Conservation (phyloP, 2,888 invertebrate species). For the Microctonus aethiopoides region DNA sequence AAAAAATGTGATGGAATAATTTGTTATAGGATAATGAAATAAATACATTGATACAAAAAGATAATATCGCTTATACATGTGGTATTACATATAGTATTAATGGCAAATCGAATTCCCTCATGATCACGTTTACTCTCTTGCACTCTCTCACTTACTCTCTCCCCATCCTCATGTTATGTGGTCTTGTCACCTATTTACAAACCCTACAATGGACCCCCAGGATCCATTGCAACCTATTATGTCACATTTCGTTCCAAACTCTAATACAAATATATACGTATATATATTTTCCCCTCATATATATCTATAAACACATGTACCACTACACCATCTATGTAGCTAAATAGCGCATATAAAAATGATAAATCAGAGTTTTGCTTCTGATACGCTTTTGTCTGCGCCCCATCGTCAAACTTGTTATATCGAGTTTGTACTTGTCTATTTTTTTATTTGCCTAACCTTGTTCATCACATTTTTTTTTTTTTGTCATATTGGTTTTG, state of each 20-base stretch:
- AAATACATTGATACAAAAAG: constrained; percentile 4
- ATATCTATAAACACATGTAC: neutral
- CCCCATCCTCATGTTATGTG: constrained; percentile 46
- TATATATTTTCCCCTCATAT: too few relatives aligned
- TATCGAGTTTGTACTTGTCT: constrained; percentile 30
- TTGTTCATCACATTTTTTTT: constrained; percentile 38
- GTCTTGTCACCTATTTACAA: constrained; percentile 63
- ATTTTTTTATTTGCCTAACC: constrained; percentile 38
- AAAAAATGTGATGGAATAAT: neutral
- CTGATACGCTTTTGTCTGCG: constrained; percentile 46
- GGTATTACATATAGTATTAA: constrained; percentile 41
- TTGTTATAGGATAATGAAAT: too few relatives aligned
- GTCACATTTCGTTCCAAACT: constrained; percentile 64
- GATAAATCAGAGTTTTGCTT: constrained; percentile 66
- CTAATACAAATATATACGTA: constrained; percentile 66
- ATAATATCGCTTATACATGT: constrained; percentile 21
- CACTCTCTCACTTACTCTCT: constrained; percentile 30
- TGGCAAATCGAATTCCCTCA: constrained; percentile 44
- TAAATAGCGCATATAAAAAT: constrained; percentile 42
- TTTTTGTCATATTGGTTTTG: neutral
- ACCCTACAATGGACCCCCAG: constrained; percentile 61
- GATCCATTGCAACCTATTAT: constrained; percentile 64
- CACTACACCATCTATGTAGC: constrained; percentile 18
- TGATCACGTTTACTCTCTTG: constrained; percentile 19
- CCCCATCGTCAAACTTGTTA: constrained; percentile 36